Evolutionary conservation across 2,888 invertebrate genomes (phyloP), one percentile per base, ranked within the genome.

Genomic region (Dryobotodes eremita): DNA sequence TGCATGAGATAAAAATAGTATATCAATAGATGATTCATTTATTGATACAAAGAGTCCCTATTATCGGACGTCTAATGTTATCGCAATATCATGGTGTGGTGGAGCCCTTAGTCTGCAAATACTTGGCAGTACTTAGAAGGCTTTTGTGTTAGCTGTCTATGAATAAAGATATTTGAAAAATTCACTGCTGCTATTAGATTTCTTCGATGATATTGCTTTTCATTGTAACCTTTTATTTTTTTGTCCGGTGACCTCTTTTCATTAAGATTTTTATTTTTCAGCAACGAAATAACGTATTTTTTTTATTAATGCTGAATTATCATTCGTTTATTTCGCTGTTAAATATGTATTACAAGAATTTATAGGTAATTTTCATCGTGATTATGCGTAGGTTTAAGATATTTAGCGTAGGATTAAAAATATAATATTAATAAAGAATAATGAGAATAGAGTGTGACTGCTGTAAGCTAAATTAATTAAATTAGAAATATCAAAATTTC

Each of bases 121-220:
- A 4, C 75, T 71, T 71, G 50, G n/a, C 23, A 46, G 23, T 31
- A 61, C 76, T 64, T 59, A 61, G 36, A 73, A 53, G 53, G 46
- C 15, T 76, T 79, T 76, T 74, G 42, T 66, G 46, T 65, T 78
- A 62, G 17, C 55, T 61, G 62, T 46, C 64, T 61, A 78, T 76
- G 64, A 76, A 83, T 77, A 83, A 74, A 76, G 48, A 75, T 75
- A 42, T 64, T 53, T 36, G 11, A 55, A 59, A 70, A 68, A 69
- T 64, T 6, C 46, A 26, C 61, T 69, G 48, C 26, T 59, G 4
- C 66, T 15, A 23, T 62, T 11, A 57, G 59, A 76, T 57, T 84
- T 75, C 48, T 59, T n/a, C n/a, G 31, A 59, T 26, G 31, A 69
- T 59, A 53, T 55, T 64, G 31, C 20, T 59, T 50, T 57, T 62